Evolutionary conservation across 1,140 invertebrate genomes (phyloP), one percentile per base, ranked within the genome.

Genomic region (Drosophila pachea): DNA sequence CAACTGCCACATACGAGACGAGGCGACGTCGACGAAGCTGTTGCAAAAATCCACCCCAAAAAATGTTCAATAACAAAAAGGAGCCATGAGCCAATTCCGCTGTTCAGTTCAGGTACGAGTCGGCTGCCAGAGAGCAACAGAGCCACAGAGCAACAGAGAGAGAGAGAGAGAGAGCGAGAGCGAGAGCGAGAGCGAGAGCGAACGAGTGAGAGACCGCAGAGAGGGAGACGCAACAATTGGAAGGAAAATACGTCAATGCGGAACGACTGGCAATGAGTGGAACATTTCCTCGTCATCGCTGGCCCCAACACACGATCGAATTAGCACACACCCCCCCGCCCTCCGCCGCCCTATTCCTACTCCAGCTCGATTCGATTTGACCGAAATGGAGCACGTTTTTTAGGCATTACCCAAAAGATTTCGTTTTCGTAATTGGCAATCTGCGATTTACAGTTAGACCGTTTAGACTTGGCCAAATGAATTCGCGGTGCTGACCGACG

Each of bases 1-100:
- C 79, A 83, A 83, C 79, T 83, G 81, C 79, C 76, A 84, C 79
- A 84, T 84, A 86, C 79, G 75, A 73, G 35, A n/a, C n/a, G n/a
- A 53, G 59, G 33, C 43, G 65, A 33, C 47, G 47, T 29, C 47
- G 42, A 43, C 52, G 49, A 73, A 49, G 72, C 73, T 73, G 71
- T 76, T 76, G 75, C 75, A 75, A 79, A 83, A 84, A 84, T 84
- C 79, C 79, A 84, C 79, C 79, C 79, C 79, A 68, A 55, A 78
- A 61, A 59, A 78, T 79, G 73, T 58, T 69, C 65, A 77, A 75
- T 75, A 77, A 77, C 73, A 69, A 65, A 86, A 84, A 78, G 77
- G 68, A 84, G 75, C 75, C 78, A 82, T 83, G 74, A 82, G 78
- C 78, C 78, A 81, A 82, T 43, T 43, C 40, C 40, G 14, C 40